These are phyloP conservation scores for Sus cebifrons DNA, from an alignment of 2,797 vertebrate genomes.

Conservation along the genomic window DNA sequence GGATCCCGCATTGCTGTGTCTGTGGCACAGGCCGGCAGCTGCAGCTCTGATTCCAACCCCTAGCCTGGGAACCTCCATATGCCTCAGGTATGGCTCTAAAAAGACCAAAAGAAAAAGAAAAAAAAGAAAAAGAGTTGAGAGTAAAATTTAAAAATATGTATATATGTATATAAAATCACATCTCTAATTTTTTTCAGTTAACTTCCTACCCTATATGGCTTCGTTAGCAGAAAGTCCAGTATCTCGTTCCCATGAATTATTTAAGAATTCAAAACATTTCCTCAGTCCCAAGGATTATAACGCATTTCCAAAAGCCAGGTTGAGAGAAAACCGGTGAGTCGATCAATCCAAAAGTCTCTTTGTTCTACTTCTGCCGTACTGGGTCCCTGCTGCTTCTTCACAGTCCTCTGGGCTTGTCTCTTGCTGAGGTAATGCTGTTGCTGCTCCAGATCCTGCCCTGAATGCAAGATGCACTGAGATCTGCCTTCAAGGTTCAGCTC, in stretches of 20 bases:
- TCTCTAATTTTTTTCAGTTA: background rate
- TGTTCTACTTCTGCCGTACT: background rate
- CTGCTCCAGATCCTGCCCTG: background rate
- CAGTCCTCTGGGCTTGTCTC: background rate
- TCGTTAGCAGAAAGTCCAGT: background rate
- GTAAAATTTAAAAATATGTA: no score
- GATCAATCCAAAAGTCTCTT: background rate
- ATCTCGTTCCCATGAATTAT: background rate
- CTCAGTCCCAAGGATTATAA: background rate
- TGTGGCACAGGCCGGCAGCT: no score
- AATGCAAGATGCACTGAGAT: background rate
- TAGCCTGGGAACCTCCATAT: no score
- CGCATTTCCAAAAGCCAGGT: background rate
- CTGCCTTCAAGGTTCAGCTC: background rate
- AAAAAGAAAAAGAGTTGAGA: no score
- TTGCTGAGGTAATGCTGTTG: background rate
- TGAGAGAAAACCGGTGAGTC: background rate
- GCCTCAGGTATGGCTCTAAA: no score
- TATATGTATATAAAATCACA: no score
- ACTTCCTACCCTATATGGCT: background rate
- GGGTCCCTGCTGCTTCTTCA: background rate
- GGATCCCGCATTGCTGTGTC: no score
- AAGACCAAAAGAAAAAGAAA: no score
- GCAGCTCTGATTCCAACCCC: no score
- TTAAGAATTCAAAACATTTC: constrained; percentile 47